Evolutionary conservation across 2,797 vertebrate species (phyloP).

Genomic region (Psittacula derbiana): DNA sequence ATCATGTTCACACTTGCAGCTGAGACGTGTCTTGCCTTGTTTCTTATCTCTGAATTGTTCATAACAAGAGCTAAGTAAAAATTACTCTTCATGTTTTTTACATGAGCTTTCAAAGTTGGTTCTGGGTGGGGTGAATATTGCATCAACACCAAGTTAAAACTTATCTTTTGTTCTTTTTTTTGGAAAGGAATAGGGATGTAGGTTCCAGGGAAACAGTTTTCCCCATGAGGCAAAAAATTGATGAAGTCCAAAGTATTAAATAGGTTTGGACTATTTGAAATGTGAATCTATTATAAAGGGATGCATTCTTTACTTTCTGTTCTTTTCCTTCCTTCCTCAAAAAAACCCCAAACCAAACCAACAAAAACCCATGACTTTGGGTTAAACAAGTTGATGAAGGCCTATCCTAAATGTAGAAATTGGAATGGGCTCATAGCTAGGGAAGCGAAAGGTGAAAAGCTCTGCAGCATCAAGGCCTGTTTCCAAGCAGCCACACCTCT

Average conservation of each 20-base stretch:
- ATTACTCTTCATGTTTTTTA: slow-evolving; percentile 61
- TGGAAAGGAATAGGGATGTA: slow-evolving; percentile 31
- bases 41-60: slow-evolving; percentile 64
- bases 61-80: slow-evolving; percentile 48
- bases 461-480: neutral
- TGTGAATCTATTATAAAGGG: neutral
- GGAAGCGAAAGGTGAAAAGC: neutral
- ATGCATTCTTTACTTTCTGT: neutral
- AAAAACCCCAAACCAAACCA: neutral
- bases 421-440: neutral
- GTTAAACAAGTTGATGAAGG: neutral
- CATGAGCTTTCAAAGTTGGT: slow-evolving; percentile 64
- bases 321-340: neutral
- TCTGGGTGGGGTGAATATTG: slow-evolving; percentile 65
- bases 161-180: slow-evolving; percentile 57
- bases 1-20: slow-evolving; percentile 33
- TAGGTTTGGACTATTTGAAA: neutral
- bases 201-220: slow-evolving; percentile 20
- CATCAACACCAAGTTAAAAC: slow-evolving; percentile 68
- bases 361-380: neutral
- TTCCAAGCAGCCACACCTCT: slow-evolving; percentile 4
- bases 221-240: neutral
- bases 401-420: neutral
- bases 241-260: neutral
- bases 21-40: slow-evolving; percentile 38